Evolutionary conservation across 2,888 invertebrate genomes (phyloP), one percentile per base, ranked within the genome.

Genomic region (Pimpla rufipes): DNA sequence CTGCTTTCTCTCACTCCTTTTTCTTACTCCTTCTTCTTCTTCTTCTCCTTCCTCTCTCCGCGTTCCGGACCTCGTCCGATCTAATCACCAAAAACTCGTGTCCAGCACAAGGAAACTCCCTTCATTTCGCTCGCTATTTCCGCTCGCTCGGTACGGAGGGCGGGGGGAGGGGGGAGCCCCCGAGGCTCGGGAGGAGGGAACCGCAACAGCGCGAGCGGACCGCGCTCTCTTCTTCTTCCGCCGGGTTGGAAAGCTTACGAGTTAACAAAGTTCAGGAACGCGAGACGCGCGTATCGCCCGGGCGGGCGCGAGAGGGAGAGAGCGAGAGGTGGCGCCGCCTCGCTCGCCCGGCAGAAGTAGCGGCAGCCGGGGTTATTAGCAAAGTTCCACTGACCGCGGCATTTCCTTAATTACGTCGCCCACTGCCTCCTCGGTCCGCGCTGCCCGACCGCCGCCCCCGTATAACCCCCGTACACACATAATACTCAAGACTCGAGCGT

Each of bases 251-350:
- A 87, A 90, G 89, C 91, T 91, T 90, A 89, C 89, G 89, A 91
- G 90, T 91, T 92, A 90, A 90, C 89, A 92, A 92, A 92, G 90
- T 92, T 92, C 84, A 88, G 90, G 91, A 91, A 91, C 90, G 91
- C 89, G 88, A 79, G 77, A 79, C 70, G 80, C 79, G 83, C 77
- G 83, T 71, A 66, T 64, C 50, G 23, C 21, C 29, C n/a, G 76
- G 83, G 78, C 71, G 86, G 84, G 87, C 81, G 82, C 83, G 86
- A 84, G 71, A 16, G 29, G 21, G n/a, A 37, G 70, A 50, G 13
- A 45, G 67, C 35, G 42, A 70, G 18, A 74, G 45, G 80, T 80
- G 76, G 80, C 79, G 78, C 75, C 68, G 52, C 55, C 59, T 40
- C 77, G 73, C 77, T 77, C 79, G 40, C 79, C 74, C 79, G 66